Percentiles rank a stretch among this genome's conserved stretches.
phyloP scores from a whole-genome alignment of 2,888 invertebrate species.

The Patella caerulea region DNA sequence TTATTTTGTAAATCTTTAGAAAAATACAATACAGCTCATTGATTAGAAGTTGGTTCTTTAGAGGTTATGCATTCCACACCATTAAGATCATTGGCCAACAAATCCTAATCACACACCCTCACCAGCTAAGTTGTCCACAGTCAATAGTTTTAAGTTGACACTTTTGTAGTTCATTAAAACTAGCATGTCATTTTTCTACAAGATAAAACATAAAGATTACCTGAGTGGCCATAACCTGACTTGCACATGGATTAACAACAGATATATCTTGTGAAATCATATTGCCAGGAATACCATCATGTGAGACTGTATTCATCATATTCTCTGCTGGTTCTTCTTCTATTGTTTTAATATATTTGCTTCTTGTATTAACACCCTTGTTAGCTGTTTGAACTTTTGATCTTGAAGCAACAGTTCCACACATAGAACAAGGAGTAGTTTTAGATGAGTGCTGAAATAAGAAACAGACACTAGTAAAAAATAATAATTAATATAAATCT shows the following conservation, averaged over 20 bases:
- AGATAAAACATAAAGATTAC: background rate
- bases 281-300: background rate
- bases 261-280: background rate
- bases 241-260: background rate
- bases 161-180: no score
- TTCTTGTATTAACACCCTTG: slow-evolving; percentile 3
- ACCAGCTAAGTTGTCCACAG: no score
- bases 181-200: no score
- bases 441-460: background rate
- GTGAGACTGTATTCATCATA: background rate
- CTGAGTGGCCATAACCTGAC: background rate
- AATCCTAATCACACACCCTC: no score
- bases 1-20: no score
- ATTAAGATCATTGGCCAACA: no score
- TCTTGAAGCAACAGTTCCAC: background rate
- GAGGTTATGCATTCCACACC: no score
- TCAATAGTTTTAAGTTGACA: no score
- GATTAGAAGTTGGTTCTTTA: no score
- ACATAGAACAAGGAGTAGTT: background rate
- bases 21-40: no score
- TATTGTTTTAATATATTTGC: background rate
- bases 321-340: background rate
- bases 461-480: no score
- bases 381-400: slow-evolving; percentile 2
- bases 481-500: no score